Percentiles rank a stretch among this genome's conserved stretches.
Evolutionary conservation across 64 coral and sea anemone genomes (phyloP).

Genomic region (Montipora cactus): DNA sequence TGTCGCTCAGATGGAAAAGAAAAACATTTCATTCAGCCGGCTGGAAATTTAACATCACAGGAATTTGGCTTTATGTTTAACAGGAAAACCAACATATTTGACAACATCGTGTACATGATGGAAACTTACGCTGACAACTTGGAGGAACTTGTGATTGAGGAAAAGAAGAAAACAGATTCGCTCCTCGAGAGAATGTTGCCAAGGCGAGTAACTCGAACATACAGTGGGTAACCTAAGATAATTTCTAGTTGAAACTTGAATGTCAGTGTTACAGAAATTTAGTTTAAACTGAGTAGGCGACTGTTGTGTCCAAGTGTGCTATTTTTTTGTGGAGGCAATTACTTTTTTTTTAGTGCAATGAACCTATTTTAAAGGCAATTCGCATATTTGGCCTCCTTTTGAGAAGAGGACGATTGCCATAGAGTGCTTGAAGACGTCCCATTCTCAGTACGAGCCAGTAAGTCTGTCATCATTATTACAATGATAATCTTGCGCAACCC

Average conservation of each 20-base stretch:
- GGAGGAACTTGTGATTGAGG: conserved; percentile 83
- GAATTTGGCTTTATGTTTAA: neutral
- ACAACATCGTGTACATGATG: conserved; percentile 92
- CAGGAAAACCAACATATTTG: conserved; percentile 87
- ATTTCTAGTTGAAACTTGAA: neutral
- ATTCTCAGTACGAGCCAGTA: too few species aligned
- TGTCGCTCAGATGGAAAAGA: neutral
- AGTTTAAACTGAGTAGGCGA: too few species aligned
- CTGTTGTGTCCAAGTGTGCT: too few species aligned
- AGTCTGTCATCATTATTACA: too few species aligned
- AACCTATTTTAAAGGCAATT: too few species aligned
- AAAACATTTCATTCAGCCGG: neutral
- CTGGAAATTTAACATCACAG: too few species aligned
- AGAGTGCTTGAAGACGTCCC: too few species aligned
- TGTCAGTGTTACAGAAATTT: neutral
- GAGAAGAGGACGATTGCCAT: too few species aligned
- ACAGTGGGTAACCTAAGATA: neutral
- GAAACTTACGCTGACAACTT: conserved; percentile 86
- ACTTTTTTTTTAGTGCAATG: too few species aligned
- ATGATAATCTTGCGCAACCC: too few species aligned
- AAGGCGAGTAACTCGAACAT: neutral
- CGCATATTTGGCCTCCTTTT: too few species aligned
- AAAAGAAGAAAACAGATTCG: conserved; percentile 85
- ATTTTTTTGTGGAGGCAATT: too few species aligned
- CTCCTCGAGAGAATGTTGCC: conserved; percentile 82